Evolutionary conservation across 2,113 vertebrate species (phyloP).

Genomic region (Cryptotis parvus): DNA sequence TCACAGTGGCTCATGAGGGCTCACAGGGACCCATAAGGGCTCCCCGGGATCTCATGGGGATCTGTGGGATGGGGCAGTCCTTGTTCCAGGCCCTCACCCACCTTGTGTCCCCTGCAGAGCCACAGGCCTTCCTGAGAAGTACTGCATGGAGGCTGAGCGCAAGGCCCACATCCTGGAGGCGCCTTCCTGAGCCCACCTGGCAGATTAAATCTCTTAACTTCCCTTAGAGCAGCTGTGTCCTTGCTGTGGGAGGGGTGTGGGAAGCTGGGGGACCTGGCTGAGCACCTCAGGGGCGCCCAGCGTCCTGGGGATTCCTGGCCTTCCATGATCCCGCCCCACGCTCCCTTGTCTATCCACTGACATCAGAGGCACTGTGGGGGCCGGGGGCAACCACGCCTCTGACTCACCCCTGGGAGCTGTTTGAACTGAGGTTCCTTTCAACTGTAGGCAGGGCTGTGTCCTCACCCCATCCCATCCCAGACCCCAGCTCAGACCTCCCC

Average conservation of each 20-base stretch:
- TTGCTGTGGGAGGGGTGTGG: no score
- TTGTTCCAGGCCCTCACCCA: fast-evolving
- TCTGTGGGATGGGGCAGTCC: neutral
- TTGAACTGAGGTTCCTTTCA: constrained; percentile 17
- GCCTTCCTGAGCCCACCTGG: constrained; percentile 58
- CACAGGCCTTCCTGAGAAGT: constrained; percentile 91
- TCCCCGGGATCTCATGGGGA: no score
- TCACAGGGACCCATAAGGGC: no score
- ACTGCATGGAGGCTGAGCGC: constrained; percentile 89
- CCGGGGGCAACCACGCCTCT: neutral
- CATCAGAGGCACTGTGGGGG: neutral
- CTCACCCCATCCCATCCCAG: neutral
- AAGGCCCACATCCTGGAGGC: constrained; percentile 73
- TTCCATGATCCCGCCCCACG: neutral
- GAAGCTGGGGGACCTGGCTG: no score
- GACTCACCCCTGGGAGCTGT: constrained; percentile 36
- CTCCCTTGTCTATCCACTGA: fast-evolving
- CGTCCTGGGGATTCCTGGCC: neutral
- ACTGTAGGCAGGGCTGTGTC: neutral
- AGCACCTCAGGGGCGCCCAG: neutral
- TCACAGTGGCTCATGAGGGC: no score
- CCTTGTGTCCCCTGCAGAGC: constrained; percentile 66
- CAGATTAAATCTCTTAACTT: constrained; percentile 70
- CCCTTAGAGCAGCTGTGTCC: neutral
- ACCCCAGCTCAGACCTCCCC: no score